Evolutionary conservation across 2,888 invertebrate species (phyloP), one percentile per base, ranked within the genome.

Genomic region (Chelonus formosanus): DNA sequence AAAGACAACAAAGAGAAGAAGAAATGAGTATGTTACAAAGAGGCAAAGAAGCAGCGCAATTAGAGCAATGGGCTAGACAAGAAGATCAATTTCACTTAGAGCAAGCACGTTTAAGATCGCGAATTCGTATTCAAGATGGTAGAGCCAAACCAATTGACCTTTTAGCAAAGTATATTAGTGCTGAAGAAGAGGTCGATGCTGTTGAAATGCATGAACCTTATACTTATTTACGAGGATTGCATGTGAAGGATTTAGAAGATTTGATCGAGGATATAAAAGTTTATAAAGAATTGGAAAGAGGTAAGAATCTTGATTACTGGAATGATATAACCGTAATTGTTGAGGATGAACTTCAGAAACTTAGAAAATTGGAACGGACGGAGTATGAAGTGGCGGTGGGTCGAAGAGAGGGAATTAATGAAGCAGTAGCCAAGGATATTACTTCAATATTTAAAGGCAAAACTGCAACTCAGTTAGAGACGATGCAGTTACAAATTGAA

Each of bases 171-270:
- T 99, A 98, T 79, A 95, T 98, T 65, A 93, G 94, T 80, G 92
- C 94, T 0, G 94, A 96, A 78, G 93, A 94, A 75, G 89, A 92
- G 72, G 94, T 94, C 60, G 93, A 97, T 76, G 94, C 96, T 0
- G 92, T 98, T 34, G 98, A 98, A 86, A 96, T 99, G 95, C 96
- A 97, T 80, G 98, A 99, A 83, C 98, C 99, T 0, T 97, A 98
- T 82, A 94, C 94, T 0, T 97, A 97, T 82, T 88, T 99, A 0
- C 94, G 96, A 80, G 97, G 98, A 0, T 86, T 98, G 64, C 92
- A 92, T 10, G 89, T 93, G 4, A 91, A 92, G 73, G 98, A 99
- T 84, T 86, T 98, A 32, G 98, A 99, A 83, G 99, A 99, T 85
- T 86, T 99, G 10, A 88, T 97, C 0, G 98, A 94, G 75, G 99